Evolutionary conservation across 1,140 invertebrate species (phyloP).

Genomic region (Elymnias hypermnestra): DNA sequence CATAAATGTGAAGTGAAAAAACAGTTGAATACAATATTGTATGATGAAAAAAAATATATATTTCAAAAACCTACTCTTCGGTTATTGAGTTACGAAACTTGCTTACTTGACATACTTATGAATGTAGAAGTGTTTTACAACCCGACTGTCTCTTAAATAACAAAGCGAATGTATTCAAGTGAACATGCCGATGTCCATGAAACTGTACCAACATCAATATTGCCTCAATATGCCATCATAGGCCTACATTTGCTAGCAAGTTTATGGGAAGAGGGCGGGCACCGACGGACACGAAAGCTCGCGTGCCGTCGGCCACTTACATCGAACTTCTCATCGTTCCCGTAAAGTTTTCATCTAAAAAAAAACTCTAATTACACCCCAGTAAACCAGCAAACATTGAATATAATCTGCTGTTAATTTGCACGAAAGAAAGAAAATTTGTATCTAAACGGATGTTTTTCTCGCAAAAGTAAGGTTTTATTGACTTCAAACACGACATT

Average conservation of each 20-base stretch:
- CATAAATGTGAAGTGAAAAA: too few species aligned
- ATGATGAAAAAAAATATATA: too few species aligned
- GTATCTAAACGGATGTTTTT: constrained; percentile 8
- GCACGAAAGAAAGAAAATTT: constrained; percentile 12
- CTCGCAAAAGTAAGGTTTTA: too few species aligned
- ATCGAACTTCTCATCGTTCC: constrained; percentile 37
- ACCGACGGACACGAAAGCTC: constrained; percentile 40
- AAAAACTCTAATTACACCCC: constrained; percentile 38
- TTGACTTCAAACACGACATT: too few species aligned
- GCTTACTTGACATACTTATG: too few species aligned
- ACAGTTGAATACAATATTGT: too few species aligned
- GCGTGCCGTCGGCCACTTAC: constrained; percentile 58
- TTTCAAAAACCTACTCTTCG: too few species aligned
- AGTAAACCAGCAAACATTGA: constrained; percentile 16
- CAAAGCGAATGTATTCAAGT: too few species aligned
- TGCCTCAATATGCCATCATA: constrained; percentile 12
- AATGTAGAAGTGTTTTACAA: too few species aligned
- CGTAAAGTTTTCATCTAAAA: constrained; percentile 43
- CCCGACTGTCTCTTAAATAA: too few species aligned
- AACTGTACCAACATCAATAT: constrained; percentile 4
- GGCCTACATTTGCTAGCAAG: constrained; percentile 26
- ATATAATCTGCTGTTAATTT: constrained; percentile 21
- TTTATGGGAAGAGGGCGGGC: constrained; percentile 29
- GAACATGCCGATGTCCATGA: neutral
- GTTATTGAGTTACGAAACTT: too few species aligned